Percentiles rank a stretch among this genome's conserved stretches.
Conservation (phyloP, 2,797 vertebrate genomes). For the Gymnocypris eckloni region DNA sequence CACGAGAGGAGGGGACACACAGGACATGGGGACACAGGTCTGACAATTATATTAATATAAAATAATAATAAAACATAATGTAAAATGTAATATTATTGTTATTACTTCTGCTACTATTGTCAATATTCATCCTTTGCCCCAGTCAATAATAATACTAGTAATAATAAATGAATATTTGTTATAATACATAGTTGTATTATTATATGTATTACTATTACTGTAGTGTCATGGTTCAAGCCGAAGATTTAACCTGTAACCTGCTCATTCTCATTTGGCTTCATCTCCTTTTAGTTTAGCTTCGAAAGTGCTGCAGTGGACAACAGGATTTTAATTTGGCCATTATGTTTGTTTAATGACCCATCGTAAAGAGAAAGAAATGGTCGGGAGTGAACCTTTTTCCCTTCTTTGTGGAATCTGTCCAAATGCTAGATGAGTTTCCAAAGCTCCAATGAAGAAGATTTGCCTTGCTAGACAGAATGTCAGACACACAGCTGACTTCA, state of each 20-base stretch:
- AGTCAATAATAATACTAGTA: neutral
- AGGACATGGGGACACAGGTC: too few species aligned
- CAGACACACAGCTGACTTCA: neutral
- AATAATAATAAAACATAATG: neutral
- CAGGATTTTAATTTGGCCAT: constrained; percentile 6
- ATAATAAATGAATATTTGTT: neutral
- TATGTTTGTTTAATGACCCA: constrained; percentile 10
- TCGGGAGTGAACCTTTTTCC: constrained; percentile 2
- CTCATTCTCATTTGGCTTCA: constrained; percentile 24
- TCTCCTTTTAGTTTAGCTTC: constrained; percentile 1
- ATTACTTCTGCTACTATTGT: neutral
- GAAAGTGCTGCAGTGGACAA: neutral
- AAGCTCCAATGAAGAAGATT: neutral
- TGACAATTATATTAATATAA: neutral
- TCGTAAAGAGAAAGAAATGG: constrained; percentile 1
- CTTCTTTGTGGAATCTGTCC: neutral
- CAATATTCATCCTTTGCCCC: neutral
- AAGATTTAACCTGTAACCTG: neutral
- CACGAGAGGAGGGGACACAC: too few species aligned
- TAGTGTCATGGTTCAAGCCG: neutral
- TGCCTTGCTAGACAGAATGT: neutral
- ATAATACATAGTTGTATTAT: too few species aligned
- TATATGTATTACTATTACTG: neutral
- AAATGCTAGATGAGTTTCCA: constrained; percentile 19
- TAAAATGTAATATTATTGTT: neutral